Conservation (phyloP, 2,797 vertebrate genomes). For the Sebastes wilsoni region DNA sequence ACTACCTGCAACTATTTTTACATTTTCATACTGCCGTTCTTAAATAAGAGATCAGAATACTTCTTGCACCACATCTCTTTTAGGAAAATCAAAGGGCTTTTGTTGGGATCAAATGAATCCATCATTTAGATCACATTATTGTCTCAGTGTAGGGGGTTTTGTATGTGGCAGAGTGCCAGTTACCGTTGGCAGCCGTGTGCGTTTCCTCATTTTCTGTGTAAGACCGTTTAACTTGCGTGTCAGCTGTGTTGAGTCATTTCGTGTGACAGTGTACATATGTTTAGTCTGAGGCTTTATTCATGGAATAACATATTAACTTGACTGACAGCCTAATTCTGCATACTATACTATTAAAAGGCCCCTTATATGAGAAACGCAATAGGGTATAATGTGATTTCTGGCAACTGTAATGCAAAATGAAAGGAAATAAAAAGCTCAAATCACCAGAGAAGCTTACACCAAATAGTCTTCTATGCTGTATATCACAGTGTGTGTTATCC, state of each 20-base stretch:
- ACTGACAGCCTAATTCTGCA: neutral
- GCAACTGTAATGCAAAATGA: neutral
- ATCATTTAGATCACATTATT: neutral
- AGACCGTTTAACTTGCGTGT: slow-evolving; percentile 4
- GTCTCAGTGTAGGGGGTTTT: neutral
- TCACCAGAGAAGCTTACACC: neutral
- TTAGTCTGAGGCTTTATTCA: neutral
- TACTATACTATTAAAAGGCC: neutral
- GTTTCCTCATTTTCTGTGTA: slow-evolving; percentile 30
- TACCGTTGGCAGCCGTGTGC: slow-evolving; percentile 24
- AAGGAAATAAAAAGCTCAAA: neutral
- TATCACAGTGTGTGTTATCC: neutral
- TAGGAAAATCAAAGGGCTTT: neutral
- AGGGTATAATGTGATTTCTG: neutral
- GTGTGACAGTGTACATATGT: neutral
- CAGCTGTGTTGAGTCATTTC: neutral
- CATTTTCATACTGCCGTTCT: neutral
- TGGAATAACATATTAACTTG: neutral
- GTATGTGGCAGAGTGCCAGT: slow-evolving; percentile 12
- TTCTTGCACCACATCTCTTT: neutral
- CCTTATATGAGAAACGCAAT: neutral
- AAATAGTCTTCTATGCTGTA: neutral
- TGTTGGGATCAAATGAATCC: neutral
- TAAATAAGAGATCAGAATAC: neutral
- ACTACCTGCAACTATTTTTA: neutral